Evolutionary conservation across 2,888 invertebrate species (phyloP), one percentile per base, ranked within the genome.

Genomic region (Eupithecia vulgata): DNA sequence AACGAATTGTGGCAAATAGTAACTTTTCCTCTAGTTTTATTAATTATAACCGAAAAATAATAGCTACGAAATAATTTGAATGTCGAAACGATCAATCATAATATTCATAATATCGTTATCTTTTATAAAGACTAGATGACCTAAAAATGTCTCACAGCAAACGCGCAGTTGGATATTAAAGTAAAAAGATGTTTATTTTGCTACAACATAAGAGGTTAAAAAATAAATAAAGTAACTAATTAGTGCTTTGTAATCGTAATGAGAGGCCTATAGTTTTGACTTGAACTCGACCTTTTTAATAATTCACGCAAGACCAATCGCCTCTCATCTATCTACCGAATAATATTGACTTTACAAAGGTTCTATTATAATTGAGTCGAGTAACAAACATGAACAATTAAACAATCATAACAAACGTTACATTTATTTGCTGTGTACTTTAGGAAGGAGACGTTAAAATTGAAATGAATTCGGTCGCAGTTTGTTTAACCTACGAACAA

Each of bases 291-390:
- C 17, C 48, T 48, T 45, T 62, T 67, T 10, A 4, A 67, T 67
- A 25, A 72, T 68, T 68, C 62, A 67, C 13, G 25, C 52, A 34
- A 64, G 21, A 59, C 25, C 25, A 62, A 52, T 59, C 57, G 45
- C 15, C 57, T 34, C 67, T 64, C 66, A 59, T 30, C 35, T 68
- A 68, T 59, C 64, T 25, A 57, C 13, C 13, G 64, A 65, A 67
- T 59, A 68, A 74, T 74, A 68, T 71, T 74, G 64, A 67, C 71
- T 62, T 74, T 62, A 30, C 30, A 71, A 67, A 68, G 62, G 42
- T 62, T 68, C 59, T 34, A 69, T 66, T 69, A 34, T 68, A 67
- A 69, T 62, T 61, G 21, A 37, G 40, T 42, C 40, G 13, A 21
- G 42, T 40, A 65, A 65, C 65, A 25, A 65, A 42, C 21, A 40